Evolutionary conservation across 2,113 vertebrate genomes (phyloP), one percentile per base, ranked within the genome.

Genomic region (Caranx ignobilis): DNA sequence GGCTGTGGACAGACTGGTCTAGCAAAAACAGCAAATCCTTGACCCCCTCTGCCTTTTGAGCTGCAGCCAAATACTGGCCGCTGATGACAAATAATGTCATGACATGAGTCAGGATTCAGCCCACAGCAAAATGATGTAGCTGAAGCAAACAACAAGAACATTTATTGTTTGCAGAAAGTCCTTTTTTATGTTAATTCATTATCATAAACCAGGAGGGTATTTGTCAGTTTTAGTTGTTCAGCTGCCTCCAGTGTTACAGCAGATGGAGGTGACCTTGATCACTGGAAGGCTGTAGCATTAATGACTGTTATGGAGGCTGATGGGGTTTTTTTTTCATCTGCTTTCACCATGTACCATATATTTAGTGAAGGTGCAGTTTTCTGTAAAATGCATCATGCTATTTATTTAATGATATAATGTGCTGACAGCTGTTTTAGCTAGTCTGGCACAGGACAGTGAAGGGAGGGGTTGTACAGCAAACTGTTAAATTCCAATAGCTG

Each of bases 181-280:
- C 43, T 4, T 64, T 32, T 67, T 72, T 15, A 48, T 55, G 45
- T 16, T 57, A 67, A 32, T 19, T 18, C 21, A 10, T 31, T 4
- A 39, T 79, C 56, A 66, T 32, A 0, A 73, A 70, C 11, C 66
- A n/a, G 3, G 26, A 61, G 47, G 52, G 48, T 61, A 39, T 71
- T 81, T 71, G n/a, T 59, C 47, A 68, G 72, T 31, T 60, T 34
- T 9, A 64, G 70, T 71, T 34, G n/a, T 41, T 81, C 19, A 13
- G 32, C 55, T 78, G 54, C 66, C 54, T 77, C 35, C 31, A 35
- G 32, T 43, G n/a, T 65, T 60, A 8, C 41, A 71, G 62, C 77
- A 31, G 57, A 75, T 50, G 35, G 77, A 82, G 82, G 68, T 89
- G 79, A 88, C 84, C 79, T 83, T 87, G 77, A 57, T 62, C 35